Evolutionary conservation across 2,797 vertebrate species (phyloP).

Genomic region (Hoplostethus mediterraneus): DNA sequence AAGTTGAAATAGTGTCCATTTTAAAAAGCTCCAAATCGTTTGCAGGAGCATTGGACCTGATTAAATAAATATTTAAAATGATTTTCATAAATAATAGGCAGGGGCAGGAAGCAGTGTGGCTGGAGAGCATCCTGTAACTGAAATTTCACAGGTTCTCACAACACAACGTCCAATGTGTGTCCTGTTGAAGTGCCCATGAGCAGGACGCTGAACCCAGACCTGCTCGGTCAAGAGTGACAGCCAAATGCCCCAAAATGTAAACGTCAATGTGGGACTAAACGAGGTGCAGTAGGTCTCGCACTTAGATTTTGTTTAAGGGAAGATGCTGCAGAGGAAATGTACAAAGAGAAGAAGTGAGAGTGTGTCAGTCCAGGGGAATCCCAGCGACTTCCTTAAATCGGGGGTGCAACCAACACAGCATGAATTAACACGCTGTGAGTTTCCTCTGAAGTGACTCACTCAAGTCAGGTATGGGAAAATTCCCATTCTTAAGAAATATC

Average conservation of each 20-base stretch:
- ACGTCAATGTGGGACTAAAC: background rate
- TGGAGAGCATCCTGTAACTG: too few relatives aligned
- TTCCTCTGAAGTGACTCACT: constrained; percentile 64
- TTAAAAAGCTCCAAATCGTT: background rate
- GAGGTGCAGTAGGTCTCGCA: constrained; percentile 5
- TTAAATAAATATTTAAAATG: too few relatives aligned
- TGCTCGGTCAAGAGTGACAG: background rate
- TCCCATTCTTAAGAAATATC: background rate
- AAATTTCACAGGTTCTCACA: background rate
- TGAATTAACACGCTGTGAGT: constrained; percentile 51
- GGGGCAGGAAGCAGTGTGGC: too few relatives aligned
- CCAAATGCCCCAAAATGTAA: background rate
- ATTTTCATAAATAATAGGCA: too few relatives aligned
- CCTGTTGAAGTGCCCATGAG: background rate
- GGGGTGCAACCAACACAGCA: constrained; percentile 41
- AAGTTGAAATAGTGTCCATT: constrained; percentile 7
- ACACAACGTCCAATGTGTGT: background rate
- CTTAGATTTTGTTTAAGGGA: constrained; percentile 38
- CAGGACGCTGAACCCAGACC: background rate
- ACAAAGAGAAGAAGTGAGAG: constrained; percentile 72
- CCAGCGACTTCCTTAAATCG: constrained; percentile 72
- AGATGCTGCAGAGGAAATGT: constrained; percentile 70
- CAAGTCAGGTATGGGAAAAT: constrained; percentile 9
- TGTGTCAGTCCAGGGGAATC: constrained; percentile 72
- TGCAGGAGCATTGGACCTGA: background rate